Evolutionary conservation across 2,888 invertebrate genomes (phyloP), one percentile per base, ranked within the genome.

Genomic region (Pasiphila rectangulata): DNA sequence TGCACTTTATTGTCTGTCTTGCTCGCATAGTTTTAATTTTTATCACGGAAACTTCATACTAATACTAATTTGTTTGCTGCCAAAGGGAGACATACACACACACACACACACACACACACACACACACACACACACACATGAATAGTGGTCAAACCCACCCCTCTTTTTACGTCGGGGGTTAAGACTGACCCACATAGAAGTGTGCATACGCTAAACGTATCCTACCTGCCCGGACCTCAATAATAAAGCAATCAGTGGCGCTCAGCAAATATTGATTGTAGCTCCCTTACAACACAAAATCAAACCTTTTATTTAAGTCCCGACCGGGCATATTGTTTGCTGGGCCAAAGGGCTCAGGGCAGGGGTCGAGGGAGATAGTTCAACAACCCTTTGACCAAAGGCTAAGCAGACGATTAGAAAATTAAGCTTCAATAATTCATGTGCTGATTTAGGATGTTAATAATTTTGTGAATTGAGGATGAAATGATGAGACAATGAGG

Each of bases 241-340:
- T 53, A 53, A 78, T 76, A 78, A 83, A 80, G 81, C 77, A 82
- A 89, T 86, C 83, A 83, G 78, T 68, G 79, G 80, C 75, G 60
- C 69, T 79, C 69, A 41, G 67, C 79, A 85, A 89, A 89, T 87
- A 88, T 87, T 87, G 81, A 73, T 69, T 67, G 65, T 73, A 67
- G 74, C 69, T 72, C 79, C 83, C 80, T 81, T 84, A 83, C 83
- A 86, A 87, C 87, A 85, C 77, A 80, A 88, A 89, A 88, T 88
- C 89, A 88, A 88, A 87, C 87, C 87, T 88, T 88, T 88, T 89
- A 88, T 88, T 86, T 88, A 87, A 86, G 79, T 79, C 79, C 77
- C 63, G 72, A 81, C 83, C 81, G 40, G 45, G 41, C 25, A 37
- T 41, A 68, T 71, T 78, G 76, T 79, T 81, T 79, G 76, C 63